Base-by-base conservation (phyloP, 1,140 invertebrate genomes). In the Brachionus calyciflorus region DNA sequence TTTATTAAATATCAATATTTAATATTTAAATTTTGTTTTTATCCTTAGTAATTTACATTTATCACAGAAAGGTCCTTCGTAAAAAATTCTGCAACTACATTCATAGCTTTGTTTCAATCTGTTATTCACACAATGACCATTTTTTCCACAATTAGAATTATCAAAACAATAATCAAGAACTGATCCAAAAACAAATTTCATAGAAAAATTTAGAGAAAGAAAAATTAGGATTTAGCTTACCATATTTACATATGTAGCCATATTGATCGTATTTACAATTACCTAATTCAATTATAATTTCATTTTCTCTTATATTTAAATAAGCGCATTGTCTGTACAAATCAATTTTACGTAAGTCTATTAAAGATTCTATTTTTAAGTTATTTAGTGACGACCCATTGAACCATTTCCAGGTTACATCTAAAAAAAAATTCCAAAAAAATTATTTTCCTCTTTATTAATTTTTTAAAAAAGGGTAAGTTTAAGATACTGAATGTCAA, bases 231-330 rank as follows among this genome's bases (percentile, higher is more conserved):
- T 26, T 26, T 14, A 10, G 9, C 65, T 69, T 41, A 69, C 65
- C 46, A 40, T 73, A 73, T 73, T 73, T 73, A 55, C 69, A 73
- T 3, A 73, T 73, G n/a, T 73, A 73, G 21, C 17, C 17, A 5
- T 49, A 19, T 17, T 55, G 17, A n/a, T 49, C 69, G 12, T 73
- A 28, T 3, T 28, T 49, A 41, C 69, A 73, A 41, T 73, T 73
- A 40, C 19, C 26, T 26, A 17, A 55, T 55, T 73, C 69, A 26
- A 73, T 73, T 49, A 17, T 73, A 28, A 73, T 21, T 2, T 49
- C 46, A 40, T 73, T 41, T 19, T 73, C 69, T 49, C 69, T 37
- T 7, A 73, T n/a, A 48, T 48, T 49, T 14, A 73, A 33, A 21
- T 49, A 73, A 21, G 69, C 69, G 21, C 69, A 73, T 28, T 12